These are phyloP conservation scores for Agrilus biguttatus DNA, from an alignment of 2,888 invertebrate species.

Conservation along the genomic window DNA sequence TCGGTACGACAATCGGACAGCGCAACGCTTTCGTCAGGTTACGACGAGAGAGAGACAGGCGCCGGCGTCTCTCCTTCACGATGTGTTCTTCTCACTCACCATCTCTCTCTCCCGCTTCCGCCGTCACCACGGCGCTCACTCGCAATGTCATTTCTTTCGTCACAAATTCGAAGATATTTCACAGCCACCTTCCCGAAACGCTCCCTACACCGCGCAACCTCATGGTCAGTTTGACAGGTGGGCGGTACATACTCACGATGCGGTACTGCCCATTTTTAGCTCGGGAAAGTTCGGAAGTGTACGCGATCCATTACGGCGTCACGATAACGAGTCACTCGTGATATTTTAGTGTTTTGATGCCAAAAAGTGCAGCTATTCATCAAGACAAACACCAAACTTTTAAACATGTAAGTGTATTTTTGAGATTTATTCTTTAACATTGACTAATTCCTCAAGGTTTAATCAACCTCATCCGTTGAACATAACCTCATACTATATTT, in stretches of 20 bases:
- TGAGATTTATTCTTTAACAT: neutral
- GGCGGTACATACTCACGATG: constrained; percentile 18
- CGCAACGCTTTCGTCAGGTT: constrained; percentile 29
- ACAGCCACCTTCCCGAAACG: constrained; percentile 16
- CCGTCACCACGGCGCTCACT: constrained; percentile 10
- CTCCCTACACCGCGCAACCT: constrained; percentile 26
- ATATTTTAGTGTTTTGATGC: too few relatives aligned
- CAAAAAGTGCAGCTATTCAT: neutral
- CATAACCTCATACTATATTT: too few relatives aligned
- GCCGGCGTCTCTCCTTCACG: constrained; percentile 26
- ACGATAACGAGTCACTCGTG: constrained; percentile 19
- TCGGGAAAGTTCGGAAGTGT: constrained; percentile 19
- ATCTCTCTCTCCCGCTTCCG: constrained; percentile 11
- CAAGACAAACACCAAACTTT: neutral
- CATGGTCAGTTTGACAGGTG: constrained; percentile 33
- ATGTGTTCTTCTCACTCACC: constrained; percentile 12
- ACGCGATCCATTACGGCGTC: constrained; percentile 25
- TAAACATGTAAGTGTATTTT: neutral
- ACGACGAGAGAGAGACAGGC: constrained; percentile 16
- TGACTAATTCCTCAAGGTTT: too few relatives aligned
- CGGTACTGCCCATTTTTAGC: constrained; percentile 20
- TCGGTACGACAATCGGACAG: constrained; percentile 14
- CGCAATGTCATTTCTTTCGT: constrained; percentile 31
- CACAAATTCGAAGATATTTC: constrained; percentile 28
- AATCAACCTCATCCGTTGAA: too few relatives aligned